Evolutionary conservation across 2,797 vertebrate species (phyloP).

Genomic region (Coreius guichenoti): DNA sequence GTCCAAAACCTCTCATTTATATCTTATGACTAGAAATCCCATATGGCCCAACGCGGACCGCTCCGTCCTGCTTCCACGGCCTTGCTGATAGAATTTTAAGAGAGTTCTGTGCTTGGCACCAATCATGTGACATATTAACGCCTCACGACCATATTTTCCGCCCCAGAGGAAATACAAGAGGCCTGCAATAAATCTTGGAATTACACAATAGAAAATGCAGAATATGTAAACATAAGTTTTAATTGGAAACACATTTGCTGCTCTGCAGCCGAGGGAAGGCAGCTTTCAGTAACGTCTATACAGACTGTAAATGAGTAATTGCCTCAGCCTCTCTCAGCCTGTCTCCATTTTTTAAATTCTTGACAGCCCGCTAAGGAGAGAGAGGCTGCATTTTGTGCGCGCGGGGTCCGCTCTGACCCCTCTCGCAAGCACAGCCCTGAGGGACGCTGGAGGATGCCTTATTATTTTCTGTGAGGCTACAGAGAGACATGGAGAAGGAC

Average conservation of each 20-base stretch:
- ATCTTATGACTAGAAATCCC: conserved; percentile 33
- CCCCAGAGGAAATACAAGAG: conserved; percentile 70
- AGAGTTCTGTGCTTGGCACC: conserved; percentile 31
- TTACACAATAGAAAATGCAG: conserved; percentile 76
- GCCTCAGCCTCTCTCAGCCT: conserved; percentile 70
- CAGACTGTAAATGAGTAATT: conserved; percentile 78
- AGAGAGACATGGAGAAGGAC: conserved; percentile 11
- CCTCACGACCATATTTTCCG: conserved; percentile 48
- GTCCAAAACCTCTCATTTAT: conserved; percentile 48
- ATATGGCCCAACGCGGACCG: conserved; percentile 18
- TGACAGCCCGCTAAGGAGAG: conserved; percentile 68
- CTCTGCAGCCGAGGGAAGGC: conserved; percentile 43
- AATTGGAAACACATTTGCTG: conserved; percentile 80
- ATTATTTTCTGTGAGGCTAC: conserved; percentile 46
- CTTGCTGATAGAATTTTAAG: conserved; percentile 21
- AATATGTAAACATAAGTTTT: conserved; percentile 76
- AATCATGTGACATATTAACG: conserved; percentile 50
- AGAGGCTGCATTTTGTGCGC: conserved; percentile 44
- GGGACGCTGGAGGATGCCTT: conserved; percentile 41
- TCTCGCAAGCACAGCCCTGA: conserved; percentile 38
- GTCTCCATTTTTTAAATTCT: conserved; percentile 77
- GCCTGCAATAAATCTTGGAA: conserved; percentile 68
- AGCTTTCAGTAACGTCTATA: conserved; percentile 69
- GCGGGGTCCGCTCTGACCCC: conserved; percentile 48
- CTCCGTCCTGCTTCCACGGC: background rate